These are phyloP conservation scores for Hylyphantes graminicola DNA, from an alignment of 1,140 invertebrate species.

Conservation along the genomic window DNA sequence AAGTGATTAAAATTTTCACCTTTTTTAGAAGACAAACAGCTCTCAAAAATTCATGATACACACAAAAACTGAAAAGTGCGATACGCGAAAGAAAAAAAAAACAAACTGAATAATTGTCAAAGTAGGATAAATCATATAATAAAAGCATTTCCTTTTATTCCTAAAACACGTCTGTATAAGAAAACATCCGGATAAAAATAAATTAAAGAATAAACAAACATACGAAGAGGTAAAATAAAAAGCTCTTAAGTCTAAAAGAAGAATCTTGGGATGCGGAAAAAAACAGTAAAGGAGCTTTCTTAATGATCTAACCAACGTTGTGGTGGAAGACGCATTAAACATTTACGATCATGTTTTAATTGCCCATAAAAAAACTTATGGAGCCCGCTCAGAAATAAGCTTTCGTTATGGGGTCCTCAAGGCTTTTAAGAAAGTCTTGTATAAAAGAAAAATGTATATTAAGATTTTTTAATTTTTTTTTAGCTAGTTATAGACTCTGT, in stretches of 20 bases:
- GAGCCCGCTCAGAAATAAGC: conserved; percentile 38
- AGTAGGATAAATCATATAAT: conserved; percentile 37
- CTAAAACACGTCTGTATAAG: conserved; percentile 22
- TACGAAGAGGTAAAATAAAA: conserved; percentile 50
- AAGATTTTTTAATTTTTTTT: conserved; percentile 22
- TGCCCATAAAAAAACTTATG: conserved; percentile 57
- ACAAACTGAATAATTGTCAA: conserved; percentile 48
- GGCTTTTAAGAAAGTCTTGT: conserved; percentile 46
- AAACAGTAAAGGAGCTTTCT: conserved; percentile 27
- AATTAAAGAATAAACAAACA: conserved; percentile 54
- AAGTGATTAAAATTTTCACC: conserved; percentile 44
- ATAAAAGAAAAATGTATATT: conserved; percentile 31
- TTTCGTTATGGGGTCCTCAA: conserved; percentile 51
- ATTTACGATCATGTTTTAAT: conserved; percentile 59
- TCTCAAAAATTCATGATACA: conserved; percentile 27
- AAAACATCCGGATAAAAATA: conserved; percentile 5
- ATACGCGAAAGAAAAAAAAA: not conserved
- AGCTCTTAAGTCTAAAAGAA: conserved; percentile 41
- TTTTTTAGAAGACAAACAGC: conserved; percentile 17
- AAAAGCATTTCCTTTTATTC: conserved; percentile 49
- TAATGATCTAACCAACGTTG: conserved; percentile 56
- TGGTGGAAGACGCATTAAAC: conserved; percentile 49
- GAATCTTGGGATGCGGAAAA: conserved; percentile 18
- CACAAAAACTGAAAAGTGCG: conserved; percentile 3
- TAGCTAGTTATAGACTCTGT: not conserved